phyloP scores from a whole-genome alignment of 2,113 vertebrate species.

The Anseranas semipalmata region DNA sequence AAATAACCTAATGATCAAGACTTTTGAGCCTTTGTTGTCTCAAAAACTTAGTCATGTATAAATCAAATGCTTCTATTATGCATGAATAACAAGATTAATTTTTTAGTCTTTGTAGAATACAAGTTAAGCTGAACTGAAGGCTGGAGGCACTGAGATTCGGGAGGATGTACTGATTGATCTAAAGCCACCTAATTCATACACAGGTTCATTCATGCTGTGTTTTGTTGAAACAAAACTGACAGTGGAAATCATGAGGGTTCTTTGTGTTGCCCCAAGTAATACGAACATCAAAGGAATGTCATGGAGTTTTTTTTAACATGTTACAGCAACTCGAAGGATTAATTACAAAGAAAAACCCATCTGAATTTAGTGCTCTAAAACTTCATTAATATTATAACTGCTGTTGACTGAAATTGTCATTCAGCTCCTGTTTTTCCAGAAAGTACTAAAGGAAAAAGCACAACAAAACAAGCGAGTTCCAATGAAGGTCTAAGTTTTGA shows the following conservation, averaged over 20 bases:
- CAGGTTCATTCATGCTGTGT: neutral
- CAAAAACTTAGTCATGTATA: neutral
- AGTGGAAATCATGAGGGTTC: neutral
- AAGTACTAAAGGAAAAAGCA: neutral
- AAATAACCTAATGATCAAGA: neutral
- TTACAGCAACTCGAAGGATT: neutral
- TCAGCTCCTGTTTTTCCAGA: neutral
- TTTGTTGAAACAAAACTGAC: neutral
- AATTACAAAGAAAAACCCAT: neutral
- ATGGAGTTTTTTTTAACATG: neutral
- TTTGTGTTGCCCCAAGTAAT: neutral
- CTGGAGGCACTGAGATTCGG: neutral
- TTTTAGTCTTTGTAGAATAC: neutral
- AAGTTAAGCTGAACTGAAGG: neutral
- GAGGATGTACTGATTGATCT: neutral
- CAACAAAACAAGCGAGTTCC: neutral
- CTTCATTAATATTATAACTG: neutral
- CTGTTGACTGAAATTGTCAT: neutral
- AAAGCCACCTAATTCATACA: neutral
- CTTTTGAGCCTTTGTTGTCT: neutral
- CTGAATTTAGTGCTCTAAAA: neutral
- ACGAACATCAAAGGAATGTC: neutral
- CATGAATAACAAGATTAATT: neutral
- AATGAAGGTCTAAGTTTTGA: neutral
- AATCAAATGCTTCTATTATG: neutral